phyloP scores from a whole-genome alignment of 2,797 vertebrate species.

The Alcedo quadribrachys region DNA sequence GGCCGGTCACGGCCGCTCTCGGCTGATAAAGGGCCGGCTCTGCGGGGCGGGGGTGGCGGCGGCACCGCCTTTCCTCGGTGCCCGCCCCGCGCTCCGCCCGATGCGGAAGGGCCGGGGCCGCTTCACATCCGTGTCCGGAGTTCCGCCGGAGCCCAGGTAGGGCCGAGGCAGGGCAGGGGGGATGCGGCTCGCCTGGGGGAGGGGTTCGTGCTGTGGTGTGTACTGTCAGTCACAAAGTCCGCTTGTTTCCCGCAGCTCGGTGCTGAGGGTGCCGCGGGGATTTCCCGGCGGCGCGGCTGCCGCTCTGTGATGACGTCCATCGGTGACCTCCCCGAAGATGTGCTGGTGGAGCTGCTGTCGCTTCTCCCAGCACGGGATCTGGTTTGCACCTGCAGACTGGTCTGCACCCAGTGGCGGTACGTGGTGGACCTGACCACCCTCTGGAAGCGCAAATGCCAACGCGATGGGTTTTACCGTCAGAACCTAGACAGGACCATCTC shows the following conservation, averaged over 20 bases:
- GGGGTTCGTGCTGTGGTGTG: no score
- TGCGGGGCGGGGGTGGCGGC: background rate
- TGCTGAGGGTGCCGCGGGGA: no score
- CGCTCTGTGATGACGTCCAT: conserved; percentile 43
- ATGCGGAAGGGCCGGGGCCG: background rate
- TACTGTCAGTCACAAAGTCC: background rate
- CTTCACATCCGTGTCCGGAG: background rate
- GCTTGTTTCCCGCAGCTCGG: background rate
- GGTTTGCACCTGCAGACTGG: conserved; percentile 79
- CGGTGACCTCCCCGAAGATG: conserved; percentile 75
- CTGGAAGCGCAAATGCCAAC: conserved; percentile 88
- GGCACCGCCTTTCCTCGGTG: background rate
- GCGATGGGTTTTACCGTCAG: conserved; percentile 71
- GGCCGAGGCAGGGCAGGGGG: no score
- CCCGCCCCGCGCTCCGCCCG: background rate
- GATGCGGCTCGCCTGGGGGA: no score
- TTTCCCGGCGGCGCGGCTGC: background rate
- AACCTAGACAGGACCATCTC: conserved; percentile 57
- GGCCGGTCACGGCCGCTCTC: background rate
- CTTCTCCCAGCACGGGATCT: conserved; percentile 81
- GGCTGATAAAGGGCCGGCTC: background rate
- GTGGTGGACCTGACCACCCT: conserved; percentile 84
- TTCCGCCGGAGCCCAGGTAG: background rate
- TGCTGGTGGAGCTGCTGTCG: conserved; percentile 87
- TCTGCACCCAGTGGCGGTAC: conserved; percentile 85